These are phyloP conservation scores for Paguma larvata DNA, from an alignment of 2,797 vertebrate species.

Conservation along the genomic window DNA sequence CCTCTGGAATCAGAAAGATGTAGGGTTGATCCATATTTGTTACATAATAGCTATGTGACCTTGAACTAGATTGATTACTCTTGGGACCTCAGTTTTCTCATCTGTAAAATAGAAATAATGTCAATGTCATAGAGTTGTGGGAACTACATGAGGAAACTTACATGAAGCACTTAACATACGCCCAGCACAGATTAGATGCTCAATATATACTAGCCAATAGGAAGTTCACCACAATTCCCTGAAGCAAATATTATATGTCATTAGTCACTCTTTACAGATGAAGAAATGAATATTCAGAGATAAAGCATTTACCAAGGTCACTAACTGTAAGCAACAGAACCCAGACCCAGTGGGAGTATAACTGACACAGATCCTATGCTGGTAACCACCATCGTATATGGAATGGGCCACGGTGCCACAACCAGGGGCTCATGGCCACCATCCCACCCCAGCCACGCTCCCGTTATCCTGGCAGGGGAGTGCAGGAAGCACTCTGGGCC, in stretches of 20 bases:
- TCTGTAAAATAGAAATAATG: neutral
- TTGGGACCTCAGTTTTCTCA: neutral
- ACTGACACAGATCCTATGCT: neutral
- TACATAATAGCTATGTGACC: neutral
- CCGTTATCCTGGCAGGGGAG: neutral
- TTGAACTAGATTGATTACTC: neutral
- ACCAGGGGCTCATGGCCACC: neutral
- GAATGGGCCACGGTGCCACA: neutral
- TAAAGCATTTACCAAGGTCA: neutral
- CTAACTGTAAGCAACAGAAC: neutral
- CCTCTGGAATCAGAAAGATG: neutral
- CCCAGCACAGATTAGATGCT: neutral
- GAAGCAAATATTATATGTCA: neutral
- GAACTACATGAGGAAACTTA: neutral
- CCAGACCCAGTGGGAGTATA: neutral
- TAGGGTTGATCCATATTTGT: neutral
- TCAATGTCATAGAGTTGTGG: neutral
- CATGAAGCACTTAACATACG: neutral
- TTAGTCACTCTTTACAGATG: neutral
- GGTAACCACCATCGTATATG: neutral
- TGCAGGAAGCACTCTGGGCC: neutral
- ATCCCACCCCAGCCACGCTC: neutral
- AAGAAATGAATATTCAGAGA: conserved; percentile 36
- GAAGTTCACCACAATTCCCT: neutral
- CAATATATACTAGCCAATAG: neutral